Conservation (phyloP, 2,113 vertebrate species). For the Malurus alboscapulatus region DNA sequence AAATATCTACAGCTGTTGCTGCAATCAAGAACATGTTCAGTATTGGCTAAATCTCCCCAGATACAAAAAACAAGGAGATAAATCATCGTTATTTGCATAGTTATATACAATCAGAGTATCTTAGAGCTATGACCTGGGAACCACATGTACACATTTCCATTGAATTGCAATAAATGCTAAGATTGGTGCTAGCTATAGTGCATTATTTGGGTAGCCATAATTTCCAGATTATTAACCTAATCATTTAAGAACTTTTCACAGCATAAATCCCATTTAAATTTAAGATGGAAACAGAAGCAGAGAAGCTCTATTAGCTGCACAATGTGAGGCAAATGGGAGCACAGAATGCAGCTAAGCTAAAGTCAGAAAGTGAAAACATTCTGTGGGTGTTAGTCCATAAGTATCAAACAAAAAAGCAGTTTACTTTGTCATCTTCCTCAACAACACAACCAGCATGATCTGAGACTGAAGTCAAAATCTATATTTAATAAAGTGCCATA, state of each 20-base stretch:
- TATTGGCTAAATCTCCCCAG: conserved; percentile 7
- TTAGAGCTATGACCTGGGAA: background rate
- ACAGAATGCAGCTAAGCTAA: background rate
- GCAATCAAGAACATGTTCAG: conserved; percentile 45
- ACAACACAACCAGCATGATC: background rate
- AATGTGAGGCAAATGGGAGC: conserved; percentile 60
- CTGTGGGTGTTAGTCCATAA: background rate
- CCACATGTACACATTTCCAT: background rate
- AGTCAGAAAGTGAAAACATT: background rate
- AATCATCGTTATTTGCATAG: conserved; percentile 40
- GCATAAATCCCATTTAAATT: conserved; percentile 71
- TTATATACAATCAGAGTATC: conserved; percentile 13
- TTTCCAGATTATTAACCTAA: conserved; percentile 73
- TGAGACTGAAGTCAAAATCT: background rate
- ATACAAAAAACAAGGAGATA: conserved; percentile 38
- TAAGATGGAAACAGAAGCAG: conserved; percentile 48
- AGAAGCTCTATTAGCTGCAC: conserved; percentile 61
- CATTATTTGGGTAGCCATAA: conserved; percentile 39
- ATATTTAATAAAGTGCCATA: background rate
- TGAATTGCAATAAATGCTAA: conserved; percentile 18
- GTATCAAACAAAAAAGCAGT: background rate
- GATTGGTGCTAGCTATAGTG: background rate
- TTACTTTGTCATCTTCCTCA: background rate
- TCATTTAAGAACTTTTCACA: conserved; percentile 64
- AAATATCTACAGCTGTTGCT: conserved; percentile 59